Conservation (phyloP, 2,113 vertebrate species). For the Dromiciops gliroides region DNA sequence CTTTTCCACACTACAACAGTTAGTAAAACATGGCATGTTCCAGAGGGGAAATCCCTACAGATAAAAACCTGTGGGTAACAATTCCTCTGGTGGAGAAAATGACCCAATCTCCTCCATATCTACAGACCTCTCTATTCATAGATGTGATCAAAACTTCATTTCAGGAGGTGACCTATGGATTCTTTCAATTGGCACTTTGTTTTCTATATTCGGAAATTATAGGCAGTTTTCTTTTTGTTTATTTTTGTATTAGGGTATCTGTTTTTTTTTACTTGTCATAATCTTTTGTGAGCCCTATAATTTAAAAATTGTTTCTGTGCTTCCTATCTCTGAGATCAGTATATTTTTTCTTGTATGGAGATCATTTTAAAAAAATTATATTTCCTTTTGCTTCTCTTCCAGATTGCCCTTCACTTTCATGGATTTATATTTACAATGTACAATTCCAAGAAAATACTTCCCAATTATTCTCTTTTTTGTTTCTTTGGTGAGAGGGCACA, state of each 20-base stretch:
- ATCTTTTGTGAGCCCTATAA: background rate
- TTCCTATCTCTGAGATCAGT: background rate
- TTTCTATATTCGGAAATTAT: background rate
- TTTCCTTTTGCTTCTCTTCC: background rate
- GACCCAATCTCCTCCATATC: background rate
- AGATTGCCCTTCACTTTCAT: background rate
- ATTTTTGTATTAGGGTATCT: background rate
- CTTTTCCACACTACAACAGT: background rate
- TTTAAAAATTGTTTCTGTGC: background rate
- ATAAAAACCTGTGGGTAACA: background rate
- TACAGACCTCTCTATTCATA: background rate
- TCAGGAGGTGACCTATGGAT: background rate
- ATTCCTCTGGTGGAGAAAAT: slow-evolving; percentile 19
- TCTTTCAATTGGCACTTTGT: background rate
- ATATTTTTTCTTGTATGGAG: background rate
- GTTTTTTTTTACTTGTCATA: background rate
- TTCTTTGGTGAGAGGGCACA: background rate
- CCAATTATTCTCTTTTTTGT: background rate
- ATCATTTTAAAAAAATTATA: background rate
- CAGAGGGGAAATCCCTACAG: background rate
- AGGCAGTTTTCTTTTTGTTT: background rate
- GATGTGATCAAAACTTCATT: background rate
- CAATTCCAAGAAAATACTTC: background rate
- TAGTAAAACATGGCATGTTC: background rate
- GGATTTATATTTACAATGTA: background rate